phyloP scores from a whole-genome alignment of 1,140 invertebrate species.

The Archegozetes longisetosus region DNA sequence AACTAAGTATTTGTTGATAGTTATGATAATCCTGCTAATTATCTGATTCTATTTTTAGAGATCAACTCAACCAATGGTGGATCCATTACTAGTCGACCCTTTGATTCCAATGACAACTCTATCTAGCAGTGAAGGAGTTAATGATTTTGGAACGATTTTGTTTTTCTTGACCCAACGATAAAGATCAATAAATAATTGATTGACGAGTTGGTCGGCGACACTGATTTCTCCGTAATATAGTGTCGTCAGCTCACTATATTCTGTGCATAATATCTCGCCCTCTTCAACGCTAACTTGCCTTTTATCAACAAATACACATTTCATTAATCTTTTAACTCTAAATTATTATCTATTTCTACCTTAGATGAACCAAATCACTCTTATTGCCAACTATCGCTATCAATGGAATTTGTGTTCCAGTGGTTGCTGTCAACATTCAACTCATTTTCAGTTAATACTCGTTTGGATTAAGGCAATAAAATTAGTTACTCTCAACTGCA shows the following conservation, averaged over 20 bases:
- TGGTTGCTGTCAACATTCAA: no score
- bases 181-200: slow-evolving; percentile 4
- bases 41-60: no score
- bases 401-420: slow-evolving; percentile 37
- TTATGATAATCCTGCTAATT: no score
- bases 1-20: no score
- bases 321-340: neutral
- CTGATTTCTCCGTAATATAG: slow-evolving; percentile 6
- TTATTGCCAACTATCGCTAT: slow-evolving; percentile 72
- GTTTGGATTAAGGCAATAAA: no score
- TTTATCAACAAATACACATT: neutral
- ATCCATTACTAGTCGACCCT: slow-evolving; percentile 2
- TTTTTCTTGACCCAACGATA: slow-evolving; percentile 11
- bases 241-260: slow-evolving; percentile 8
- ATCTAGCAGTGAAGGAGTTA: neutral
- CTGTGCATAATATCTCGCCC: slow-evolving; percentile 29
- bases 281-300: slow-evolving; percentile 72
- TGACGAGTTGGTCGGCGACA: slow-evolving; percentile 11
- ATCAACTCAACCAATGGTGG: neutral
- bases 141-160: neutral
- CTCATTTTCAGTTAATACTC: no score
- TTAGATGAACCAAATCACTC: slow-evolving; percentile 73
- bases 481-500: no score
- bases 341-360: neutral
- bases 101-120: slow-evolving; percentile 5